Conservation (phyloP, 2,797 vertebrate species). For the Peromyscus attwateri region DNA sequence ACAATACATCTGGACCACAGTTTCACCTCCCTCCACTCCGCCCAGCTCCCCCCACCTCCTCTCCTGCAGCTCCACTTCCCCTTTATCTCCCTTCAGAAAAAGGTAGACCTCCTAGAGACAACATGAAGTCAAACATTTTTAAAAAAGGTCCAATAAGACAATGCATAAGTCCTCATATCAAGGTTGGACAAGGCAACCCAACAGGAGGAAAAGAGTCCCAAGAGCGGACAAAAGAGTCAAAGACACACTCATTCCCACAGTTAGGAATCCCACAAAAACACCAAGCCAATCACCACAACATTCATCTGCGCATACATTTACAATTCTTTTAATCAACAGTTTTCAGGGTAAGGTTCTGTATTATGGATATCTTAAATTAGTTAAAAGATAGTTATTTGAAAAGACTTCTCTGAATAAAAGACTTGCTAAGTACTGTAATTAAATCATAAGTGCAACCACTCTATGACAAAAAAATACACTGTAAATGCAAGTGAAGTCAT, state of each 20-base stretch:
- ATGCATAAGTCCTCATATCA: neutral
- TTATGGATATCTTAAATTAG: neutral
- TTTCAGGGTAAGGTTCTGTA: neutral
- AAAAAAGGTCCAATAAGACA: neutral
- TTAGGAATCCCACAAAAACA: neutral
- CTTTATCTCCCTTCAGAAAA: neutral
- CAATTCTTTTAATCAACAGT: neutral
- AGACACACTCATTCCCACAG: neutral
- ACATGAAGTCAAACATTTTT: neutral
- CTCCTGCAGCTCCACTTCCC: no score
- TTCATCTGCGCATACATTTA: neutral
- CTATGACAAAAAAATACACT: neutral
- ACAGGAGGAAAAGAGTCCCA: neutral
- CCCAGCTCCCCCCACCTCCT: neutral
- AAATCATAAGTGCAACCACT: neutral
- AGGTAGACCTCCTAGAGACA: neutral
- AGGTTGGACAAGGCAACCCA: neutral
- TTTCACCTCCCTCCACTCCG: neutral
- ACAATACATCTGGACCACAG: neutral
- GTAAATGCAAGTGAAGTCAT: neutral
- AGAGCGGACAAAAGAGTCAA: neutral
- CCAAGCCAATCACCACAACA: neutral
- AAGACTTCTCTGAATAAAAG: constrained; percentile 7
- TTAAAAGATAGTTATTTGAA: neutral
- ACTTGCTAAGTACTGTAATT: neutral